Evolutionary conservation across 2,888 invertebrate genomes (phyloP).

Genomic region (Leptinotarsa tumamoca): DNA sequence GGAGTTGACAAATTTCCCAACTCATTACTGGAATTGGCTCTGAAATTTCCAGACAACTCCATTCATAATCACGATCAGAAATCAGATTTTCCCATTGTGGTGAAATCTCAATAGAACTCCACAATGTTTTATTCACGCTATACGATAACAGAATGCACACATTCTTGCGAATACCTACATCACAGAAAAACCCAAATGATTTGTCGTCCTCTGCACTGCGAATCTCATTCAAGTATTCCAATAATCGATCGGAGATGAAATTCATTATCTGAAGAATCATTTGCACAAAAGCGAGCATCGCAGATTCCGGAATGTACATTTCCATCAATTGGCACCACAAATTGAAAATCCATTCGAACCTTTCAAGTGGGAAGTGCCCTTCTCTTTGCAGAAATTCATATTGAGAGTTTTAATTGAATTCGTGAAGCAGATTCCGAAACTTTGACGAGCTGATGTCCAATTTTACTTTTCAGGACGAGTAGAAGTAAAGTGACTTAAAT

Average conservation of each 20-base stretch:
- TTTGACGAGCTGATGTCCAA: no score
- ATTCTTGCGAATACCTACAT: not conserved
- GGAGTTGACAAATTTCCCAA: no score
- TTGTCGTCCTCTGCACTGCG: not conserved
- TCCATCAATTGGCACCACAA: constrained; percentile 42
- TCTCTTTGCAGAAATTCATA: constrained; percentile 40
- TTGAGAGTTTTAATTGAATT: constrained; percentile 46
- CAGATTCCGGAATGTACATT: constrained; percentile 41
- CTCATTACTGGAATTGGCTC: no score
- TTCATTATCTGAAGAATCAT: constrained; percentile 38
- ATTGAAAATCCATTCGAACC: constrained; percentile 43
- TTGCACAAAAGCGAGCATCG: constrained; percentile 32
- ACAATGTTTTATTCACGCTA: no score
- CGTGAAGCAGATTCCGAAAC: not conserved
- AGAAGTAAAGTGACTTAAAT: not conserved
- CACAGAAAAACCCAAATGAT: not conserved
- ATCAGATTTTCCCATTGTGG: no score
- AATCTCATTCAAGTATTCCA: constrained; percentile 11
- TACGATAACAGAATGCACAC: not conserved
- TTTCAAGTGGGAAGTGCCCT: constrained; percentile 29
- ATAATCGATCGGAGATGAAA: constrained; percentile 32
- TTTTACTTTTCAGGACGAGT: not conserved
- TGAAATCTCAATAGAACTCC: no score
- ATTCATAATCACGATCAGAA: no score
- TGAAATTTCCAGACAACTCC: no score